These are phyloP conservation scores for Ceratina australensis DNA, from an alignment of 1,140 invertebrate genomes.

Conservation along the genomic window DNA sequence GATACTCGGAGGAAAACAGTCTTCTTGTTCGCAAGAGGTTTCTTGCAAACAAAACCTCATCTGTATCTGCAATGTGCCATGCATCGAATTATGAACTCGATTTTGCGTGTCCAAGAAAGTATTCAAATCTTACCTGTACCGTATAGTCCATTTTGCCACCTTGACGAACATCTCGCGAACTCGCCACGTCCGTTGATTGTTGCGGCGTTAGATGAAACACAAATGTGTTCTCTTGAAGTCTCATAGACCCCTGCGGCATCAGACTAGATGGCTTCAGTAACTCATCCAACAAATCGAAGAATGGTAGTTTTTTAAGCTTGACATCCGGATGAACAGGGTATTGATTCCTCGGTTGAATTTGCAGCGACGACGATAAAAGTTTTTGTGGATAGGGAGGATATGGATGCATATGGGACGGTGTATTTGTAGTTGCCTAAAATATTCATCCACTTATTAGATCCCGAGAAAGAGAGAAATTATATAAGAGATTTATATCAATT, in stretches of 20 bases:
- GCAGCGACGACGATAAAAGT: constrained; percentile 69
- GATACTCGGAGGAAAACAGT: constrained; percentile 96
- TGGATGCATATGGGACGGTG: constrained; percentile 72
- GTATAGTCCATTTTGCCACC: constrained; percentile 87
- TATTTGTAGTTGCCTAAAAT: constrained; percentile 66
- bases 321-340: constrained; percentile 94
- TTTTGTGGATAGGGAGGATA: constrained; percentile 71
- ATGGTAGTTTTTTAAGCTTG: constrained; percentile 92
- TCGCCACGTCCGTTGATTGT: constrained; percentile 93
- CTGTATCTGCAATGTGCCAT: constrained; percentile 83
- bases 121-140: constrained; percentile 83
- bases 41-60: constrained; percentile 95
- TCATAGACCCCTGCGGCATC: constrained; percentile 85
- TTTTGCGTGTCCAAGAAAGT: background rate
- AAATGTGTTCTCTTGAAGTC: constrained; percentile 92
- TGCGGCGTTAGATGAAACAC: constrained; percentile 95
- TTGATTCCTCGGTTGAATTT: constrained; percentile 73
- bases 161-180: constrained; percentile 86
- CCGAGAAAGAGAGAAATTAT: background rate
- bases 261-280: constrained; percentile 94
- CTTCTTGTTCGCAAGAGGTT: constrained; percentile 95
- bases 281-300: constrained; percentile 94
- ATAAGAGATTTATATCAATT: constrained; percentile 7
- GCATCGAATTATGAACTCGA: background rate
- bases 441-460: background rate